Conservation (phyloP, 2,797 vertebrate species). For the Antennarius maculatus region DNA sequence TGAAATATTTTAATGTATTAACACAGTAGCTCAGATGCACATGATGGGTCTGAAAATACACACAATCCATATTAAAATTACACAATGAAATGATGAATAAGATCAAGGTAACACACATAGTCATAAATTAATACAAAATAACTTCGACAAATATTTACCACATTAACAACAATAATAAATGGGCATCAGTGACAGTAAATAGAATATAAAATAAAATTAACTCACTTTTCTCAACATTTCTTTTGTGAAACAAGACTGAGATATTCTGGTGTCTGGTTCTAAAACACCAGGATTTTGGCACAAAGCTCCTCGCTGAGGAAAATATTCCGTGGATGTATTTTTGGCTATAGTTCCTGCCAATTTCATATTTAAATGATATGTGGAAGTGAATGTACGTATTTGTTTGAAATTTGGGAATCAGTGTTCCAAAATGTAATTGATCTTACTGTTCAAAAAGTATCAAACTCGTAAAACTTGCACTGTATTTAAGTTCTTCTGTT, state of each 20-base stretch:
- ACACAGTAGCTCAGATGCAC: constrained; percentile 1
- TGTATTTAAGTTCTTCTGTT: neutral
- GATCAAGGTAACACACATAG: constrained; percentile 30
- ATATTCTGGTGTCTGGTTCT: neutral
- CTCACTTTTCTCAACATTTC: constrained; percentile 2
- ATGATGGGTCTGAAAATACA: neutral
- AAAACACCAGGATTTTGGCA: constrained; percentile 56
- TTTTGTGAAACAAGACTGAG: constrained; percentile 12
- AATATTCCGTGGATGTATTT: constrained; percentile 6
- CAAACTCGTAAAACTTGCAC: neutral
- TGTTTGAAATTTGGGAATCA: constrained; percentile 1
- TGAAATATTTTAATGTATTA: neutral
- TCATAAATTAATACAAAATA: constrained; percentile 46
- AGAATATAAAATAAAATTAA: constrained; percentile 5
- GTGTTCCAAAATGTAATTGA: neutral
- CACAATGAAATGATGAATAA: constrained; percentile 14
- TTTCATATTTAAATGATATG: neutral
- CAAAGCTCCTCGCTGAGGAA: constrained; percentile 31
- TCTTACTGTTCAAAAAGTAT: too few species aligned
- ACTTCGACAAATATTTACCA: constrained; percentile 16
- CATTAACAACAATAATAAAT: constrained; percentile 34
- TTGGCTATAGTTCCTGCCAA: constrained; percentile 2
- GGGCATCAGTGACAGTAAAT: constrained; percentile 40
- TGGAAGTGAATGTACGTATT: neutral
- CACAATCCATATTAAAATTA: constrained; percentile 6